phyloP scores from a whole-genome alignment of 2,797 vertebrate genomes.

The Trichosurus vulpecula region DNA sequence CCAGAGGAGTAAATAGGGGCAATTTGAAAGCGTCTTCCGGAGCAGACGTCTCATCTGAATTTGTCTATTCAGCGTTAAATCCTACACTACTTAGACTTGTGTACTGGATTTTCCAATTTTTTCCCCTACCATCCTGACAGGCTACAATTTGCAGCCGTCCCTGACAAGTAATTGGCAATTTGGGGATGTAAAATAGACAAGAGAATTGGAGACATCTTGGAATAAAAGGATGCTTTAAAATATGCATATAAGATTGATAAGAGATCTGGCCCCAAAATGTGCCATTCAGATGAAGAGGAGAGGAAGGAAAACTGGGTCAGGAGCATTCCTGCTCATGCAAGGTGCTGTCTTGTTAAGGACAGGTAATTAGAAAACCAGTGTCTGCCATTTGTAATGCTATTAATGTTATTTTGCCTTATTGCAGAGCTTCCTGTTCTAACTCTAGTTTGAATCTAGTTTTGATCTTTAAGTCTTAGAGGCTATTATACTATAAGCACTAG shows the following conservation, averaged over 20 bases:
- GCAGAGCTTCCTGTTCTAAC: neutral
- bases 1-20: neutral
- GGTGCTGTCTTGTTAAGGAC: neutral
- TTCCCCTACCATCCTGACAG: neutral
- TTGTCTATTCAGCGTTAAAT: slow-evolving; percentile 23
- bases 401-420: neutral
- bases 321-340: neutral
- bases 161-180: neutral
- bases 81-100: neutral
- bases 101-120: neutral
- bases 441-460: neutral
- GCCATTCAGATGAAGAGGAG: neutral
- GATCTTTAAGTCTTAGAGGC: neutral
- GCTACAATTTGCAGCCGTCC: neutral
- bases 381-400: neutral
- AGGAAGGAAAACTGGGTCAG: neutral
- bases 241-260: neutral
- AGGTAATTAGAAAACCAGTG: neutral
- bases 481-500: neutral
- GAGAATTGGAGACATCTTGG: neutral
- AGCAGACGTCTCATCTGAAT: slow-evolving; percentile 3
- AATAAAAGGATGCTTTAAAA: neutral
- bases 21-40: neutral
- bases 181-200: neutral
- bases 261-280: neutral